These are phyloP conservation scores for Microtus montanus DNA, from an alignment of 2,113 vertebrate species.

Conservation along the genomic window DNA sequence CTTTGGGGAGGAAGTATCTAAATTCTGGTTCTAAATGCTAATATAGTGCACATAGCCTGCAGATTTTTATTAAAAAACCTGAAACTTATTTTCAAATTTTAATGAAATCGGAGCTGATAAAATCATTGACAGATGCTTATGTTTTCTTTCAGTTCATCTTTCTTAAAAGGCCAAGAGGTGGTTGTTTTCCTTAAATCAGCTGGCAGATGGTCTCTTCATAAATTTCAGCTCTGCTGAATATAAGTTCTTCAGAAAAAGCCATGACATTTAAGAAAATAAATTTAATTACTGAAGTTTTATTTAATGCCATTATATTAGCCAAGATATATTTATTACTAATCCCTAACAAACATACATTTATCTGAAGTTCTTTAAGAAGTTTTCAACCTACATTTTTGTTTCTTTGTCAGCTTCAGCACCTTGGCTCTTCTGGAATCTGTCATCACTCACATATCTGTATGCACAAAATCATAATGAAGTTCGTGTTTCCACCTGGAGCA, in stretches of 20 bases:
- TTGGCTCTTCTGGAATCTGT: not conserved
- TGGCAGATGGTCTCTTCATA: not conserved
- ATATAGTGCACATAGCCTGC: not conserved
- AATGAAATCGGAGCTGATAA: constrained; percentile 27
- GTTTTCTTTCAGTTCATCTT: not conserved
- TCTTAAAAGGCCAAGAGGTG: not conserved
- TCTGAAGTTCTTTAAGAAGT: not conserved
- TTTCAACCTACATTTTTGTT: not conserved
- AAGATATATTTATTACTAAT: not conserved
- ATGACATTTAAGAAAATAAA: not conserved
- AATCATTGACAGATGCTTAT: not conserved
- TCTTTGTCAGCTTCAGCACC: not conserved
- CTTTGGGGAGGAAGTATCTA: not conserved
- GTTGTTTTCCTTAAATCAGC: not conserved
- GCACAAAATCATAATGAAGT: not conserved
- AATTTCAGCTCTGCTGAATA: not conserved
- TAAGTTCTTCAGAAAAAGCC: not conserved
- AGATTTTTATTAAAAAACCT: not conserved
- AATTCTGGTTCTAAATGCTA: not conserved
- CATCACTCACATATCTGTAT: not conserved
- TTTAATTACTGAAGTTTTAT: not conserved
- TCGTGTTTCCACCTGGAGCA: not conserved
- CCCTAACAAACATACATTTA: not conserved
- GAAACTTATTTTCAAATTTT: constrained; percentile 20
- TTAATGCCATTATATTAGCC: not conserved